A percentile compares a stretch with the other conserved stretches of the same genome.
These are phyloP conservation scores for Etheostoma cragini DNA, from an alignment of 2,113 vertebrate species.

Conservation along the genomic window DNA sequence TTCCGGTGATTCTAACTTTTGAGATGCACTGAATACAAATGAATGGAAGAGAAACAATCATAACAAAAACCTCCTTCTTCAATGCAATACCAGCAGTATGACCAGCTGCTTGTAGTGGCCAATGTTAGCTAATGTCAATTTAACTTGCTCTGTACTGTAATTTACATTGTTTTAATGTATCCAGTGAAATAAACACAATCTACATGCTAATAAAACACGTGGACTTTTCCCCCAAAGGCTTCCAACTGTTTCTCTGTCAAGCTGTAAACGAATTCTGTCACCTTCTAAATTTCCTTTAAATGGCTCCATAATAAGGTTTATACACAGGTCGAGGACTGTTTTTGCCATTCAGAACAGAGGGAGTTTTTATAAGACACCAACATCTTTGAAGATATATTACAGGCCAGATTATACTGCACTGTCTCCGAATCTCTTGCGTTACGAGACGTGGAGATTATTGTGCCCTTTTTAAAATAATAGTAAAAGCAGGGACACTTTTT, in stretches of 20 bases:
- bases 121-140: not conserved
- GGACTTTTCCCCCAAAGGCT: no score
- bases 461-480: constrained; percentile 53
- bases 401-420: constrained; percentile 24
- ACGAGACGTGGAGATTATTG: not conserved
- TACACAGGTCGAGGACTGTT: constrained; percentile 12
- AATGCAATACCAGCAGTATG: not conserved
- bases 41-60: not conserved
- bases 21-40: not conserved
- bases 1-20: not conserved
- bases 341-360: constrained; percentile 28
- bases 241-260: constrained; percentile 15
- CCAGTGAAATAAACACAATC: not conserved
- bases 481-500: constrained; percentile 26
- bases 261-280: constrained; percentile 25
- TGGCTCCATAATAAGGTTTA: constrained; percentile 44
- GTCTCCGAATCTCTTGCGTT: constrained; percentile 13
- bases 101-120: not conserved
- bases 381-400: constrained; percentile 68
- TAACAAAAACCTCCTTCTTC: not conserved
- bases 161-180: not conserved
- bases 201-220: not conserved
- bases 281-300: constrained; percentile 34
- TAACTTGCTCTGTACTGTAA: no score
- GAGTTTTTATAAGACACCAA: constrained; percentile 67